Base-by-base conservation (phyloP, 1,140 invertebrate genomes). In the Dendrolimus kikuchii region DNA sequence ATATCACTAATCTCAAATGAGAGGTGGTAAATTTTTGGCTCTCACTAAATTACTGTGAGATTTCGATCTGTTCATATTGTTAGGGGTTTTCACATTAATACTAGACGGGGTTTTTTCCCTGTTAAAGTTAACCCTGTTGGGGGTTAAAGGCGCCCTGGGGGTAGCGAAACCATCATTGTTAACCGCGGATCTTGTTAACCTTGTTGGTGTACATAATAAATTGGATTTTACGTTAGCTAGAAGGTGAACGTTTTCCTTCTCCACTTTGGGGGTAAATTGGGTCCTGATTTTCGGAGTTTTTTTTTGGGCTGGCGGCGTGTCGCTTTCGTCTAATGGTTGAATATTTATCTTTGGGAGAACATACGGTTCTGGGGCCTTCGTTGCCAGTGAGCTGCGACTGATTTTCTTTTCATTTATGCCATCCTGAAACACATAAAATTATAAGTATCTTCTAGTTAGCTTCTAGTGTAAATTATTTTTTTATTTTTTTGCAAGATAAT, bases 161-260 rank as follows among this genome's bases (percentile, higher is more conserved):
- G 80, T 82, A 0, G 80, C 78, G 37, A 86, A 83, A 0, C 76
- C 77, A 51, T 78, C 73, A 23, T 81, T 70, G 42, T 80, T 85
- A 4, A 77, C 49, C 5, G 77, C 74, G 0, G 81, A 85, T 48
- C 81, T 49, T 2, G 81, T 85, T 0, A 85, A 57, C 39, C 78
- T 66, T 0, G 72, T 78, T 0, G 81, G 81, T 2, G 81, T 85
- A 10, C 63, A 65, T 7, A 74, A 7, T 0, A 77, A 57, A 50
- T 71, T 76, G 36, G 41, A 71, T 47, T 78, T 81, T 4, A 76
- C 74, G 3, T 74, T 81, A 40, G 66, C 60, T 0, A 49, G 57
- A 5, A 75, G 64, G 47, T 79, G 76, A 5, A 80, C 72, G 42
- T 83, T 83, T 49, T 85, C 78, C 44, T 83, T 83, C 0, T 68